Evolutionary conservation across 2,888 invertebrate species (phyloP).

Genomic region (Anorthoa munda): DNA sequence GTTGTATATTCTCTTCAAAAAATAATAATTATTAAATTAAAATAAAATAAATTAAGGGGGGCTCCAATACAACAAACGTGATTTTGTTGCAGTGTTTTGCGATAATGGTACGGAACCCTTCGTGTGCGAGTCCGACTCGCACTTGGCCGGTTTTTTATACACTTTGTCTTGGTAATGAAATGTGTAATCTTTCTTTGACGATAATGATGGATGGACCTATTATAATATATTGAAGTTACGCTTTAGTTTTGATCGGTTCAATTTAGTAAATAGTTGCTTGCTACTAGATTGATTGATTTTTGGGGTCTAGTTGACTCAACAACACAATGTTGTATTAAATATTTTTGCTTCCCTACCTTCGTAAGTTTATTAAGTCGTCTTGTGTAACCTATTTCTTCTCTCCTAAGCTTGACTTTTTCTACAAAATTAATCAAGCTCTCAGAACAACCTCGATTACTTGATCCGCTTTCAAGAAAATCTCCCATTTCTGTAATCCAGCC

Average conservation of each 20-base stretch:
- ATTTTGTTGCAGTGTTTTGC: too few relatives aligned
- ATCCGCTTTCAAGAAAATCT: slow-evolving; percentile 31
- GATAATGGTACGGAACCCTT: too few relatives aligned
- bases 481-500: slow-evolving; percentile 35
- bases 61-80: too few relatives aligned
- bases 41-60: too few relatives aligned
- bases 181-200: slow-evolving; percentile 78
- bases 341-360: background rate
- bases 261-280: slow-evolving; percentile 55
- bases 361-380: background rate
- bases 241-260: slow-evolving; percentile 66
- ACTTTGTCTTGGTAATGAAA: slow-evolving; percentile 77
- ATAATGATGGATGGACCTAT: slow-evolving; percentile 70
- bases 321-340: background rate
- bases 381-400: background rate
- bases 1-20: too few relatives aligned
- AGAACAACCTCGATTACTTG: background rate
- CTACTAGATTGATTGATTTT: slow-evolving; percentile 60
- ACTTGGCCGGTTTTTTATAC: too few relatives aligned
- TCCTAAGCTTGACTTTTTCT: background rate
- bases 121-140: too few relatives aligned
- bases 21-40: too few relatives aligned
- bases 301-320: slow-evolving; percentile 1
- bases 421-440: background rate
- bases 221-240: slow-evolving; percentile 65